phyloP scores from a whole-genome alignment of 92 coral and sea anemone species.

The Pocillopora meandrina region DNA sequence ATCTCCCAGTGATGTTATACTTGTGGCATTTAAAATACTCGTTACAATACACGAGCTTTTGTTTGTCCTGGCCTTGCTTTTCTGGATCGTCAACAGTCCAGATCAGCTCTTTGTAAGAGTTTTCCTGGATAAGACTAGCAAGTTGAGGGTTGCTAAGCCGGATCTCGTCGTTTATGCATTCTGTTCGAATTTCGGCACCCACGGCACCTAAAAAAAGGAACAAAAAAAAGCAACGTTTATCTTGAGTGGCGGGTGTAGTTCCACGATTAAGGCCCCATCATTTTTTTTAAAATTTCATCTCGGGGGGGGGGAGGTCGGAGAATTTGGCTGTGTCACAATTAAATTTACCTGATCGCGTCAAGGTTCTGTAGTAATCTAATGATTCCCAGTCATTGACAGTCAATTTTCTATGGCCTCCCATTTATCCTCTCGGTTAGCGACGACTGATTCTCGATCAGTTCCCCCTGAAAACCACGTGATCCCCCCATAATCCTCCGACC shows the following conservation, averaged over 20 bases:
- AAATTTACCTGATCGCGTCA: too few species aligned
- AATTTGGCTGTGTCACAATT: too few species aligned
- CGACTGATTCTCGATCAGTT: too few species aligned
- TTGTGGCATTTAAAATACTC: neutral
- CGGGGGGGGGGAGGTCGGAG: neutral
- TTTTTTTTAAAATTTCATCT: too few species aligned
- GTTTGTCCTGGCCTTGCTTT: neutral
- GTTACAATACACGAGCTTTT: neutral
- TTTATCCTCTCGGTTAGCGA: too few species aligned
- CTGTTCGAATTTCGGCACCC: neutral
- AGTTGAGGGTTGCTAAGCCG: neutral
- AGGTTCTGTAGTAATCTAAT: too few species aligned
- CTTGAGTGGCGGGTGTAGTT: neutral
- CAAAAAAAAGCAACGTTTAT: neutral
- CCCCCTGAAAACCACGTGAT: neutral
- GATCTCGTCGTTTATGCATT: neutral
- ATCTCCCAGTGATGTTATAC: neutral
- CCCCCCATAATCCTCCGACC: neutral
- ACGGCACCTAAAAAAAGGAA: neutral
- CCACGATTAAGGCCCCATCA: too few species aligned
- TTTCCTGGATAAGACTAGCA: neutral
- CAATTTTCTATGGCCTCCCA: too few species aligned
- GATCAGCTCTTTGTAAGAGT: neutral
- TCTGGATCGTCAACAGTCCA: neutral
- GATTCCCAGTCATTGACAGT: too few species aligned